These are phyloP conservation scores for Lasioglossum figueresi DNA, from an alignment of 2,888 invertebrate genomes.

Conservation along the genomic window DNA sequence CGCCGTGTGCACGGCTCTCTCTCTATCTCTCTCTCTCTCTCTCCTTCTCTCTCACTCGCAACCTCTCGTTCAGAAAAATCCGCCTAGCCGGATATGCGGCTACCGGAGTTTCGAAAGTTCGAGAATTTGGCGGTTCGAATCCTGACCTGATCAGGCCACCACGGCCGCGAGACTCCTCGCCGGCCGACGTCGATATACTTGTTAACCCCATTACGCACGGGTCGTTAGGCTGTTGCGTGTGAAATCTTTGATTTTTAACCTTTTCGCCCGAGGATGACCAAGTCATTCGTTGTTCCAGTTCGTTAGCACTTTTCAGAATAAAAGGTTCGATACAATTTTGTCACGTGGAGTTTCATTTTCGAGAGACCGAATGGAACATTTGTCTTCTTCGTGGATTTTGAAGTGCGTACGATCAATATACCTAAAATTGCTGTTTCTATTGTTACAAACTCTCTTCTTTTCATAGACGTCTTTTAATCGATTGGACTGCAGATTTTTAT, in stretches of 20 bases:
- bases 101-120: constrained; percentile 23
- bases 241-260: not conserved
- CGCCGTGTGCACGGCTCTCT: not conserved
- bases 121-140: constrained; percentile 11
- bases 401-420: not conserved
- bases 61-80: not conserved
- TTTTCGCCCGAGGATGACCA: not conserved
- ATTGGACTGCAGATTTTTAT: not conserved
- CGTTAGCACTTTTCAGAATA: too few relatives aligned
- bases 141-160: not conserved
- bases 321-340: not conserved
- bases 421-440: not conserved
- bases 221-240: not conserved
- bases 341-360: not conserved
- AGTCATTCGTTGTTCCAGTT: too few relatives aligned
- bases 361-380: not conserved
- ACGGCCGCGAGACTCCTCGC: not conserved
- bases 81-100: constrained; percentile 11
- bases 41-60: not conserved
- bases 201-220: not conserved
- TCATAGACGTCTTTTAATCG: not conserved
- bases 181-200: not conserved
- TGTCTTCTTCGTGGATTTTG: not conserved
- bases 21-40: not conserved
- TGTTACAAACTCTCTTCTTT: not conserved